Percentiles rank a stretch among this genome's conserved stretches.
These are phyloP conservation scores for Drosophila kepulauana DNA, from an alignment of 1,140 invertebrate species.

Conservation along the genomic window DNA sequence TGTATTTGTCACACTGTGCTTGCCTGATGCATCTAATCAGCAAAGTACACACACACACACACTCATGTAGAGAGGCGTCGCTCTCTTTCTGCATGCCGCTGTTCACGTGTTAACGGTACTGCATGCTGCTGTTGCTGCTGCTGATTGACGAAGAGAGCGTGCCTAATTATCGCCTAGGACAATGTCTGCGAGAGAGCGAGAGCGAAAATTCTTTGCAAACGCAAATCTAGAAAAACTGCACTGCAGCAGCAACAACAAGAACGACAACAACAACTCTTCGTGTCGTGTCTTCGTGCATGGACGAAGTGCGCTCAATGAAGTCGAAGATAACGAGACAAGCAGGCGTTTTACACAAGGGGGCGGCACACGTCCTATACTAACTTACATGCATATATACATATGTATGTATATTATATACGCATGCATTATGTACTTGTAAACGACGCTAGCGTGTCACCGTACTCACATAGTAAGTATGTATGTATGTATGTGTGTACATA, in stretches of 20 bases:
- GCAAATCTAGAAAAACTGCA: slow-evolving; percentile 2
- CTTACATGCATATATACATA: slow-evolving; percentile 19
- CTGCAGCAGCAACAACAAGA: slow-evolving; percentile 5
- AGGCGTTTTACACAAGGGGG: slow-evolving; percentile 1
- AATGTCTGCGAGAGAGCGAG: neutral
- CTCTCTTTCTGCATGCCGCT: slow-evolving; percentile 32
- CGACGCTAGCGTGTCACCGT: slow-evolving; percentile 22
- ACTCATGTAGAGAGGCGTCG: neutral
- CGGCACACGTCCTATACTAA: slow-evolving; percentile 29
- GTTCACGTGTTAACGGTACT: slow-evolving; percentile 75
- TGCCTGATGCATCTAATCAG: slow-evolving; percentile 38
- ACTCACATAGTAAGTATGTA: slow-evolving; percentile 31
- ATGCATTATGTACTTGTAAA: slow-evolving; percentile 45
- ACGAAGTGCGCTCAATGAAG: slow-evolving; percentile 35
- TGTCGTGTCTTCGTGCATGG: neutral
- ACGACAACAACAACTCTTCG: neutral
- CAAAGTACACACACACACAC: slow-evolving; percentile 1
- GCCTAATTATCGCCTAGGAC: slow-evolving; percentile 36
- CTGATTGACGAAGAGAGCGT: slow-evolving; percentile 36
- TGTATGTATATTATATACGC: slow-evolving; percentile 16
- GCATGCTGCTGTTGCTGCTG: slow-evolving; percentile 25
- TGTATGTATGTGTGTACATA: slow-evolving; percentile 16
- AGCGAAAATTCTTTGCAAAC: slow-evolving; percentile 24
- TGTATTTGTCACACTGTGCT: slow-evolving; percentile 36
- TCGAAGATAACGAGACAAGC: slow-evolving; percentile 14